These are phyloP conservation scores for Aldabrachelys gigantea DNA, from an alignment of 2,113 vertebrate genomes.

Conservation along the genomic window DNA sequence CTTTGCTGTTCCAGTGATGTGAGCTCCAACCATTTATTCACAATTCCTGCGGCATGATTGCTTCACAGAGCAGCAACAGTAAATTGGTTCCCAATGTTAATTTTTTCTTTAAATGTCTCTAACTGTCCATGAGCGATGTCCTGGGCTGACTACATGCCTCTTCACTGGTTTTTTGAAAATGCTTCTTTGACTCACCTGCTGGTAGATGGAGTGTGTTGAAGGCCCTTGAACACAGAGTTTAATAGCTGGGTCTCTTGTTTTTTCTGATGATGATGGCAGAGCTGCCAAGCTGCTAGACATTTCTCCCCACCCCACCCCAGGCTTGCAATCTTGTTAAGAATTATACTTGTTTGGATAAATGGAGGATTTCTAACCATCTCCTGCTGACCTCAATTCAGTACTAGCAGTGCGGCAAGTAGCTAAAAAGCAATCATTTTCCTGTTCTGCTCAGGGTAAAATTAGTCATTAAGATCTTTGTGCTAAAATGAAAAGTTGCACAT, in stretches of 20 bases:
- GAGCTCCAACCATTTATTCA: constrained; percentile 59
- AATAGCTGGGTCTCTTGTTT: not conserved
- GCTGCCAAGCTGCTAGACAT: not conserved
- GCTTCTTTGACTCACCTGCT: not conserved
- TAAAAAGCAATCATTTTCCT: constrained; percentile 41
- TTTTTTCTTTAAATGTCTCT: not conserved
- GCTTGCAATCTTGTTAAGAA: constrained; percentile 44
- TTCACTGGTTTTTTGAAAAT: constrained; percentile 11
- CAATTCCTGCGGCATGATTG: constrained; percentile 66
- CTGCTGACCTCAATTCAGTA: constrained; percentile 29
- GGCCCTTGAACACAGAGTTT: not conserved
- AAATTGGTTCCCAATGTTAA: constrained; percentile 64
- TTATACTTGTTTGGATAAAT: constrained; percentile 43
- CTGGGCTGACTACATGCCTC: not conserved
- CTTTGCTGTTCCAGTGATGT: constrained; percentile 54
- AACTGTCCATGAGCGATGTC: constrained; percentile 7
- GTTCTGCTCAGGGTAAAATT: constrained; percentile 37
- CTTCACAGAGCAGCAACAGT: constrained; percentile 50
- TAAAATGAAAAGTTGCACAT: not conserved
- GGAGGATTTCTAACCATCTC: constrained; percentile 23
- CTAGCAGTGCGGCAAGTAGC: constrained; percentile 27
- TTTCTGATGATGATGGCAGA: not conserved
- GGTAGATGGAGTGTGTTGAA: not conserved
- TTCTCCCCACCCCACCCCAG: not conserved
- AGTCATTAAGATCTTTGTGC: constrained; percentile 17